Evolutionary conservation across 1,140 invertebrate species (phyloP), one percentile per base, ranked within the genome.

Genomic region (Brachionus rotundiformis): DNA sequence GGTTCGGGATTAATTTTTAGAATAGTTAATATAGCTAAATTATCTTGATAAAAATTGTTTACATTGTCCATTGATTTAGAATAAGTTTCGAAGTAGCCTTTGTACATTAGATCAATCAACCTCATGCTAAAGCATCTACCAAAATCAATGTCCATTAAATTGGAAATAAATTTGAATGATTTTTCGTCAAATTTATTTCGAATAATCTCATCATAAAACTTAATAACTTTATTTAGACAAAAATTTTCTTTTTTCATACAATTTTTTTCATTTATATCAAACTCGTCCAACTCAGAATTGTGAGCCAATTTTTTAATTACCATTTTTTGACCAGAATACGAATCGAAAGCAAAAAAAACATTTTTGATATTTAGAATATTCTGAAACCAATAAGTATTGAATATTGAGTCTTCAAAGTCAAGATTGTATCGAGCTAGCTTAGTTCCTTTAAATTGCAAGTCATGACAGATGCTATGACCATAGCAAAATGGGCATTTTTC

Each of bases 341-440:
- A 41, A 49, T 63, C 36, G 16, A n/a, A 25, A 63, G 76, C 76
- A 59, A 79, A 81, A 68, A 59, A 81, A 47, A 81, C 54, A 68
- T 81, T 81, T 81, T 81, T 81, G n/a, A 81, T 65, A 41, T 81
- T 81, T 1, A 81, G 31, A 13, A 81, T 19, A 81, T 25, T 39
- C 29, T 81, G 33, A 33, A 63, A n/a, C 3, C 23, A 29, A 19
- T 36, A 68, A 65, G 54, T 65, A 7, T 44, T 81, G 2, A 33
- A 6, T 6, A 81, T n/a, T 10, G 13, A 27, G 19, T 29, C 2
- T 19, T 81, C 11, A 31, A 33, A 11, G 8, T 54, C n/a, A 27
- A 39, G 36, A 8, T 63, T 65, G 29, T 29, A 16, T 33, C 16
- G 3, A 11, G 44, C 23, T 49, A 33, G 13, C 36, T 23, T 59